Base-by-base conservation (phyloP, 1,140 invertebrate genomes). In the Ylistrum balloti region DNA sequence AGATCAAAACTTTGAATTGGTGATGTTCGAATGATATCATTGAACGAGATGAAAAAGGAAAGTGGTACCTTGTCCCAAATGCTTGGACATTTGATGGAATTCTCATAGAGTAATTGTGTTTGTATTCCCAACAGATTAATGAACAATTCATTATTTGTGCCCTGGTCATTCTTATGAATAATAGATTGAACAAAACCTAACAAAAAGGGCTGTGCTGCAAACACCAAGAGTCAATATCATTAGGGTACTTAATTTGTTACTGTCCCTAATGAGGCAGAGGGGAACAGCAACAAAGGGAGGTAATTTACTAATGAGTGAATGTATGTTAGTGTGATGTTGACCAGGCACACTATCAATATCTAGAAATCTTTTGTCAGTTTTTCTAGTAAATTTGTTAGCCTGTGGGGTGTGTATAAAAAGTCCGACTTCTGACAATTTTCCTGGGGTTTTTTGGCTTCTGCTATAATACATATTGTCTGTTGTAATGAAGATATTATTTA, bases 91-190 rank as follows among this genome's bases (percentile, higher is more conserved):
- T 74, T 74, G 9, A n/a, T 74, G 22, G 9, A n/a, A 74, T 17
- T 74, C 17, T 74, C 56, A 74, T 28, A 74, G 22, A 28, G 56
- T 74, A 74, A 74, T 74, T 28, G 56, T 74, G 22, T 74, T n/a
- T 74, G 56, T 17, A 74, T 74, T 74, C 56, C 56, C 56, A 5
- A 9, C 56, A 74, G 56, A 5, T 17, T 74, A 74, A 74, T 74
- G 56, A 74, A 74, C 56, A 74, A 7, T 74, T 74, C n/a, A n/a
- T n/a, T 28, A 74, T 74, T 74, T 74, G 56, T 74, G 56, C 56
- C n/a, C 22, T 74, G 56, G 56, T 74, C 56, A 74, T 74, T 74
- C 56, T 74, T 74, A 74, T 74, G n/a, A 74, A 74, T 74, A 74
- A 74, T 74, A 74, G 3, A 74, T 74, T 22, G 17, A 74, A n/a